Conservation (phyloP, 2,888 invertebrate genomes). For the Hedychridium roseum region DNA sequence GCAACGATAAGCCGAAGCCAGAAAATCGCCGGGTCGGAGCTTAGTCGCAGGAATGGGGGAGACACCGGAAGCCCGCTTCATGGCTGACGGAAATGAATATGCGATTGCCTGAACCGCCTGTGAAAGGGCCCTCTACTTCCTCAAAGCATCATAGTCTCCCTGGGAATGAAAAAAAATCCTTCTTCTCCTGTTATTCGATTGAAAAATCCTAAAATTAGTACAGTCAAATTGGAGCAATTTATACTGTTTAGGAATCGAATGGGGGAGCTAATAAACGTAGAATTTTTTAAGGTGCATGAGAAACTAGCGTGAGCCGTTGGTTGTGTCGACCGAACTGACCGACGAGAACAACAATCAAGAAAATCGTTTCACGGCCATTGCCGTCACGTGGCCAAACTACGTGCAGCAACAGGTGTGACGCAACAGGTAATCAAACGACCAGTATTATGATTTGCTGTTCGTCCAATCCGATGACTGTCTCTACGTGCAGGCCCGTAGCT, state of each 20-base stretch:
- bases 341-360: conserved; percentile 23
- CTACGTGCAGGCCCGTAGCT: no score
- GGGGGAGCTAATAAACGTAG: no score
- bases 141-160: no score
- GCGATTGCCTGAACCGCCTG: no score
- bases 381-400: conserved; percentile 26
- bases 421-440: conserved; percentile 42
- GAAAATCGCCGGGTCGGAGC: conserved; percentile 12
- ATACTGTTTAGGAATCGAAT: no score
- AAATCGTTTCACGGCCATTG: conserved; percentile 37
- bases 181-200: no score
- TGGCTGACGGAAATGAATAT: conserved; percentile 17
- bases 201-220: no score
- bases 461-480: conserved; percentile 17
- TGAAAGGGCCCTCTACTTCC: no score
- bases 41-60: not conserved
- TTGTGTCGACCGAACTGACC: conserved; percentile 23
- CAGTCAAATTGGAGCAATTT: no score
- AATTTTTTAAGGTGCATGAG: no score
- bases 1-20: conserved; percentile 9
- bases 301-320: no score
- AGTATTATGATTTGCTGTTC: conserved; percentile 19
- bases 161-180: no score
- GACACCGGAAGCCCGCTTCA: conserved; percentile 18
- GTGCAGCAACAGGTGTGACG: conserved; percentile 44